phyloP scores from a whole-genome alignment of 2,888 invertebrate genomes.

The Allophyes oxyacanthae region DNA sequence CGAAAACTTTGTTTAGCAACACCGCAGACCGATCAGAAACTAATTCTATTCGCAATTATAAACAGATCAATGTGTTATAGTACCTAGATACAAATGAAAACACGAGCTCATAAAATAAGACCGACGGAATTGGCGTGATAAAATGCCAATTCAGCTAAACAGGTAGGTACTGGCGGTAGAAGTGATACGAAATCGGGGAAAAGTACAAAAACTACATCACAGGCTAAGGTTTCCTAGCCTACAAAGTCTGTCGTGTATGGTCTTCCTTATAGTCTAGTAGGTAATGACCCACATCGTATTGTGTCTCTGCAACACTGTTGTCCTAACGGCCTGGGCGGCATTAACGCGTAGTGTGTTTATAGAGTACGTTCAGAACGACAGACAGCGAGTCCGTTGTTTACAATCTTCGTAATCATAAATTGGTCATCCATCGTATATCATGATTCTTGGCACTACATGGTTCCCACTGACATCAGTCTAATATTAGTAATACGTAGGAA shows the following conservation, averaged over 20 bases:
- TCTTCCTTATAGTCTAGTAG: constrained; percentile 1
- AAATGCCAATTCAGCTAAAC: no score
- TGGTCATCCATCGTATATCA: constrained; percentile 14
- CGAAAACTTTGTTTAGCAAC: constrained; percentile 7
- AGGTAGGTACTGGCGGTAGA: no score
- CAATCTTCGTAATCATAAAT: constrained; percentile 23
- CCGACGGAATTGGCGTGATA: no score
- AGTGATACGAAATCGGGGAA: no score
- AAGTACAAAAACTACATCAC: no score
- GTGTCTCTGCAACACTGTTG: constrained; percentile 27
- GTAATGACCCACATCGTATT: constrained; percentile 12
- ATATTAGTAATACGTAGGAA: no score
- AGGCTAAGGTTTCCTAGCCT: no score
- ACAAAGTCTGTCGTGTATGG: neutral
- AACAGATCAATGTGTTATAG: no score
- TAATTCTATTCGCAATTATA: neutral
- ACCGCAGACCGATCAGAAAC: constrained; percentile 16
- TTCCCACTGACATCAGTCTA: constrained; percentile 1
- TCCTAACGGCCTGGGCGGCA: constrained; percentile 20
- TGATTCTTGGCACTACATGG: constrained; percentile 22
- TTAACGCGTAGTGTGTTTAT: constrained; percentile 20
- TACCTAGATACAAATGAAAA: no score
- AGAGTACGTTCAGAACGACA: constrained; percentile 1
- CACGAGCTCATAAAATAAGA: no score
- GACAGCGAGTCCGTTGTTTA: constrained; percentile 22